Base-by-base conservation (phyloP, 1,140 invertebrate species). In the Drosophila watanabei region DNA sequence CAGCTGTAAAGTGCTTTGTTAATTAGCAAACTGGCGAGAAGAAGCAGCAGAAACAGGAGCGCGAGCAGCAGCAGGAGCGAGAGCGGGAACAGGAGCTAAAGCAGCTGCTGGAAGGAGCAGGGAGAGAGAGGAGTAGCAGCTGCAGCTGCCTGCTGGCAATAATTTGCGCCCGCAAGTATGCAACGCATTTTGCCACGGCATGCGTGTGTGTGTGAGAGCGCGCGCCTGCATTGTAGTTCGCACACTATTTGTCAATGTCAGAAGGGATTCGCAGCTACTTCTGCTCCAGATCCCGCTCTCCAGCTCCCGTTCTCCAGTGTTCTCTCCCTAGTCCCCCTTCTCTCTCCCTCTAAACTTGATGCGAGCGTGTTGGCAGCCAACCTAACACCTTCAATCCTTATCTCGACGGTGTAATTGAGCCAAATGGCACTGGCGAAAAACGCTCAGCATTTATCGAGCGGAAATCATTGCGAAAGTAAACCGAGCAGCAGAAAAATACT, bases 201-300 rank as follows among this genome's bases (percentile, higher is more conserved):
- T 70, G 76, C 77, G 48, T 80, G 76, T 43, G 30, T 32, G 45
- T 32, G n/a, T n/a, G n/a, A n/a, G n/a, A 2, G 35, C 46, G 61
- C 52, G 13, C 52, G 80, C 68, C 46, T 72, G 77, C 79, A 82
- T 87, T 87, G 65, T 90, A 73, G 76, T 85, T 89, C 65, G 81
- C 85, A 79, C 85, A 88, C 85, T 89, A 89, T 88, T 85, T 88
- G 85, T 88, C 85, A 88, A 89, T 88, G 85, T 88, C 85, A 89
- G 78, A 45, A 56, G 43, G 70, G 73, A 77, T 77, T 77, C 75
- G 64, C 75, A 79, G 65, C 52, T 49, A 71, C 70, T 73, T 58
- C 69, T 58, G 51, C 65, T 41, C 28, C 64, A 70, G 63, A 45
- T 60, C 41, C 63, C 13, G 63, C 54, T 30, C 13, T 56, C 18